phyloP scores from a whole-genome alignment of 2,797 vertebrate genomes.

The Spea hammondii region DNA sequence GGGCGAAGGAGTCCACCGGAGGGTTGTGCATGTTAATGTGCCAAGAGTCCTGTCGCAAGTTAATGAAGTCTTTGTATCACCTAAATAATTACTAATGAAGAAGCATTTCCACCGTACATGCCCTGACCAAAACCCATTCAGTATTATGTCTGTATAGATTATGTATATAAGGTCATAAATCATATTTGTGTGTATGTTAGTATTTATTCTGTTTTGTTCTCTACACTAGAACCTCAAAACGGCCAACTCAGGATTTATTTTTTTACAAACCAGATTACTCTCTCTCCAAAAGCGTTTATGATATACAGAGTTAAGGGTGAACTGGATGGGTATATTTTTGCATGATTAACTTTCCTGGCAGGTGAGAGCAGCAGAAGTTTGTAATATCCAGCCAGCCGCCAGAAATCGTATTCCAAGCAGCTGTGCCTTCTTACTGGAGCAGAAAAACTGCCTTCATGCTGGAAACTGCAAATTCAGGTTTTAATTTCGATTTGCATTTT shows the following conservation, averaged over 20 bases:
- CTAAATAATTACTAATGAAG: too few relatives aligned
- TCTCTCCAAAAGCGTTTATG: constrained; percentile 22
- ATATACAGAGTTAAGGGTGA: constrained; percentile 22
- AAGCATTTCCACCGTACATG: too few relatives aligned
- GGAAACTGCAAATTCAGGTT: constrained; percentile 8
- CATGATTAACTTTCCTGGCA: constrained; percentile 46
- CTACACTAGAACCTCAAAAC: background rate
- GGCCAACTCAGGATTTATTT: constrained; percentile 1
- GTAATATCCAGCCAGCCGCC: constrained; percentile 31
- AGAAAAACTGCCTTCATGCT: constrained; percentile 17
- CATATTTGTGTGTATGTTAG: background rate
- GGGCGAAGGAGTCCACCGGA: too few relatives aligned
- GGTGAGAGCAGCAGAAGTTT: constrained; percentile 28
- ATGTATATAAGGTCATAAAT: too few relatives aligned
- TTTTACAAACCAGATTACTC: background rate
- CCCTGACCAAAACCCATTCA: too few relatives aligned
- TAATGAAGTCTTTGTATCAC: too few relatives aligned
- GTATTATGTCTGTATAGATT: too few relatives aligned
- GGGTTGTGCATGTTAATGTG: too few relatives aligned
- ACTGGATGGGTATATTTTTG: constrained; percentile 17
- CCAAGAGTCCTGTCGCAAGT: too few relatives aligned
- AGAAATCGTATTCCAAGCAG: constrained; percentile 28
- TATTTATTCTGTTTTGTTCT: background rate
- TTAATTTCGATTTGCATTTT: constrained; percentile 22
- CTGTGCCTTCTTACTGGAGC: constrained; percentile 44